phyloP scores from a whole-genome alignment of 2,797 vertebrate genomes.

The Pseudotriccus pelzelni region DNA sequence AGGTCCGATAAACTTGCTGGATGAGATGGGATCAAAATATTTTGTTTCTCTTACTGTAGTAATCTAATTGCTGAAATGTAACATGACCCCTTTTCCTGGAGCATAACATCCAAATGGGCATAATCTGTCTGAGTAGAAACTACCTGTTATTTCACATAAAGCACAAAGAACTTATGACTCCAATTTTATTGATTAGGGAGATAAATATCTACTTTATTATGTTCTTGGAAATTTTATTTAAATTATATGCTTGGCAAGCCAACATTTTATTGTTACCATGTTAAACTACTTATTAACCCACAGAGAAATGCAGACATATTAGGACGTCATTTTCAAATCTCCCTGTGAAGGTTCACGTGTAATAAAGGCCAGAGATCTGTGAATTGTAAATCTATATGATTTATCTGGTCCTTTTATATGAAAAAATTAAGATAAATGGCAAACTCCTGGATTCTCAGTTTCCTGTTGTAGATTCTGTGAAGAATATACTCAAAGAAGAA shows the following conservation, averaged over 20 bases:
- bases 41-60: slow-evolving; percentile 44
- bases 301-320: neutral
- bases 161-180: neutral
- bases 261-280: neutral
- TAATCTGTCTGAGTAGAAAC: neutral
- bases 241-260: neutral
- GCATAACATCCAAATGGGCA: neutral
- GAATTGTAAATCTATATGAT: neutral
- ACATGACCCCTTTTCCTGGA: neutral
- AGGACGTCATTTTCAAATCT: neutral
- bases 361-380: neutral
- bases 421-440: neutral
- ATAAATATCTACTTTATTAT: neutral
- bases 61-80: neutral
- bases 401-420: neutral
- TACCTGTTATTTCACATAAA: neutral
- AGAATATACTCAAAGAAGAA: neutral
- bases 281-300: neutral
- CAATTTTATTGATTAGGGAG: slow-evolving; percentile 20
- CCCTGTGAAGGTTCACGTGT: neutral
- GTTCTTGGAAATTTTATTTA: neutral
- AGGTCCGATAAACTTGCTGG: neutral
- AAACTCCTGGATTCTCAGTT: neutral
- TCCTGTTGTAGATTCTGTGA: neutral
- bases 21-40: slow-evolving; percentile 40